Evolutionary conservation across 1,140 invertebrate genomes (phyloP), one percentile per base, ranked within the genome.

Genomic region (Bursaphelenchus mucronatus): DNA sequence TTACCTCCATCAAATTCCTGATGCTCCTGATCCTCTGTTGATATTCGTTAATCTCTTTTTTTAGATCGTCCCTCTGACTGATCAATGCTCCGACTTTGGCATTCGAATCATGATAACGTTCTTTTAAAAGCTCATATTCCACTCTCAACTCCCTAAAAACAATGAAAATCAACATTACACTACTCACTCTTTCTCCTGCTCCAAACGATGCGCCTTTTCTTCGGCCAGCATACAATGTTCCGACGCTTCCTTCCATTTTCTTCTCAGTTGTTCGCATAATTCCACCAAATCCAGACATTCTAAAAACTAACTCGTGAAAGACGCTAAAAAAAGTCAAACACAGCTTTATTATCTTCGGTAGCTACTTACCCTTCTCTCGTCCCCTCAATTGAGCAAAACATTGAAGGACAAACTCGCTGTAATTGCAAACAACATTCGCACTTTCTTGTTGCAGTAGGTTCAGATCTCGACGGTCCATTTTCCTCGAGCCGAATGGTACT

Each of bases 141-240:
- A 4, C 19, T 13, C 30, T 45, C 13, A 55, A 21, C 53, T 55
- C 30, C 19, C 53, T 55, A 21, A 55, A 55, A 55, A 19, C n/a
- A n/a, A 55, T 55, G 53, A 1, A 55, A 55, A n/a, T 55, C 53
- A n/a, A n/a, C n/a, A n/a, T 49, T 21, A 21, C 1, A 55, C 30
- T 30, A 19, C 53, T n/a, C 19, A 6, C 53, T n/a, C 30, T 13
- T 45, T 21, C n/a, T 21, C 13, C 4, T 13, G 13, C 19, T 55
- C 53, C 13, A 55, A 55, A 15, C 53, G 53, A n/a, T 21, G n/a
- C 1, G 19, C 13, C 13, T 19, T n/a, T 6, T 55, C 53, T 55
- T 55, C 53, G 53, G 53, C 53, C 13, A 21, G n/a, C 19, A 13
- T 55, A n/a, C 13, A 44, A n/a, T 19, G 53, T 4, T 30, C 41